Evolutionary conservation across 2,888 invertebrate genomes (phyloP), one percentile per base, ranked within the genome.

Genomic region (Gibbula magus): DNA sequence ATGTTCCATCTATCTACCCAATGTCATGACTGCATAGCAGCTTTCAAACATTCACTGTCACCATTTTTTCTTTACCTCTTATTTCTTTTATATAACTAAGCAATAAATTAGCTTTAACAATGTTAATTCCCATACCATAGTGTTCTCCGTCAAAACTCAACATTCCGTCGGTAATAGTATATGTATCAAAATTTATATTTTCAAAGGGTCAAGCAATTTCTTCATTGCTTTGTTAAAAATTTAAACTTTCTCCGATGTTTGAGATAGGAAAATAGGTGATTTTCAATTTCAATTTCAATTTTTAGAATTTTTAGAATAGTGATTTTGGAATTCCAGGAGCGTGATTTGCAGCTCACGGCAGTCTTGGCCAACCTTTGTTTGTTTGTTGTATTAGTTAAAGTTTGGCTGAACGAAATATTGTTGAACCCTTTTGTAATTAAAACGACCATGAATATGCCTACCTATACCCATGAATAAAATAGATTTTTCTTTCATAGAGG

Each of bases 81-180:
- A 79, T 79, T 13, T 80, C 32, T 10, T 82, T 54, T 25, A 82
- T 77, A 22, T 78, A 39, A n/a, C 74, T 53, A 2, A n/a, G n/a
- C n/a, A n/a, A n/a, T n/a, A n/a, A n/a, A n/a, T n/a, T n/a, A n/a
- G n/a, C n/a, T n/a, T n/a, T n/a, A n/a, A n/a, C n/a, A n/a, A n/a
- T n/a, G n/a, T n/a, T n/a, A n/a, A n/a, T n/a, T n/a, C n/a, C n/a
- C n/a, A n/a, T n/a, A n/a, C n/a, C n/a, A n/a, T n/a, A n/a, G n/a
- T n/a, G n/a, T n/a, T n/a, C n/a, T n/a, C 83, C 83, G 70, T 79
- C 83, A 39, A 82, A 82, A 51, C 83, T 83, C 61, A 73, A 80
- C 22, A 80, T 70, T 13, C 81, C 81, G 2, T 82, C 77, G 0
- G 83, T 83, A 67, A 83, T 66, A 25, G 77, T 77, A 35, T 77